Evolutionary conservation across 2,113 vertebrate species (phyloP), one percentile per base, ranked within the genome.

Genomic region (Speoplatyrhinus poulsoni): DNA sequence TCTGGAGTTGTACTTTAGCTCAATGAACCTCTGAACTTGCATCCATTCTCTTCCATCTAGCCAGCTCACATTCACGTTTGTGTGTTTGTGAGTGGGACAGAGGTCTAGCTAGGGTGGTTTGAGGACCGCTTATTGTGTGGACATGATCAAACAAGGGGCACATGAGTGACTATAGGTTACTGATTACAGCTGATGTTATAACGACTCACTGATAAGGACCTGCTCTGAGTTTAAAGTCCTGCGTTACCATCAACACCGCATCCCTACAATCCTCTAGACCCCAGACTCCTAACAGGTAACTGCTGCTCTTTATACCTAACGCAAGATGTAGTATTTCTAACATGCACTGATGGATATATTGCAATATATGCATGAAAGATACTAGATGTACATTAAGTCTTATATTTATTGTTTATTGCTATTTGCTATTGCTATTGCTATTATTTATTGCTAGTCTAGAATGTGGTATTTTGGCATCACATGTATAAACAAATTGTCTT

Each of bases 141-240:
- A 90, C 83, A 77, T 60, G 70, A 87, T 90, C 79, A 88, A 69
- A 68, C 72, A 62, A 80, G 61, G 60, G 32, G 56, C 56, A 54
- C 46, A 26, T 26, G 26, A 26, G 26, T 26, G 26, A 2, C 26
- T 26, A 26, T 26, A 2, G 66, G 89, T 92, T 90, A 92, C 90
- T 92, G 80, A 91, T 90, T 89, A 87, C 79, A 81, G 50, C 60
- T 80, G 53, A 85, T 85, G 73, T 72, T 82, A 64, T 84, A 85
- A 78, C 79, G 74, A 62, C 53, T 70, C 54, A 76, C 72, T 78
- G 85, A 92, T 89, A 92, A 90, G 81, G 58, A 54, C 69, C 9
- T 7, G 47, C 60, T 78, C 63, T 16, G 26, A 76, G 84, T 84
- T 53, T 89, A 92, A 92, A 92, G 92, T 91, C 86, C 86, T 79